A percentile compares a stretch with the other conserved stretches of the same genome.
Conservation (phyloP, 2,888 invertebrate genomes). For the Gari tellinella region DNA sequence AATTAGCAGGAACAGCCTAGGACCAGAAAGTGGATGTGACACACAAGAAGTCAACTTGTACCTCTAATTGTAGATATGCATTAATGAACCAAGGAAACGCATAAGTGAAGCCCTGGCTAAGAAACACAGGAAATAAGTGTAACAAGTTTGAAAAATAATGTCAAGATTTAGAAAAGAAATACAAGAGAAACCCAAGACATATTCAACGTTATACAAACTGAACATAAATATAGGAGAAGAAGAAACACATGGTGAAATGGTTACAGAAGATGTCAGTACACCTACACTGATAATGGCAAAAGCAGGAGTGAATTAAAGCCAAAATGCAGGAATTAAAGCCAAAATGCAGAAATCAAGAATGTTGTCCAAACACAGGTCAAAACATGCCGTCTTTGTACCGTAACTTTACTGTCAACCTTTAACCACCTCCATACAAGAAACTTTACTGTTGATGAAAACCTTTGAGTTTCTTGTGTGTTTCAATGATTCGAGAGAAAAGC, state of each 20-base stretch:
- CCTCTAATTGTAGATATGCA: conserved; percentile 13
- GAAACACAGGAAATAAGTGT: conserved; percentile 11
- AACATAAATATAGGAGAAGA: not conserved
- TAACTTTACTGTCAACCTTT: too few species aligned
- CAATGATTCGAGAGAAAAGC: too few species aligned
- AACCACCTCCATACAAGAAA: too few species aligned
- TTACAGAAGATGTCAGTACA: too few species aligned
- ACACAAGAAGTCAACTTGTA: not conserved
- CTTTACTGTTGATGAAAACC: too few species aligned
- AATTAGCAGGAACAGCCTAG: not conserved
- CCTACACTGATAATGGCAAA: conserved; percentile 5
- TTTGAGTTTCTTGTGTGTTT: too few species aligned
- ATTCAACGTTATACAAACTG: conserved; percentile 7
- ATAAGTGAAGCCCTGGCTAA: conserved; percentile 10
- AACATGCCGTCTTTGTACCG: too few species aligned
- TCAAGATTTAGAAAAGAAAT: conserved; percentile 9
- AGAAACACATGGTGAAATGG: too few species aligned
- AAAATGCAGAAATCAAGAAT: conserved; percentile 18
- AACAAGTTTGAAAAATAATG: conserved; percentile 10
- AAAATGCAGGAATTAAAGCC: conserved; percentile 17
- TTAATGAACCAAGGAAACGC: conserved; percentile 26
- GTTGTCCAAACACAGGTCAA: conserved; percentile 19
- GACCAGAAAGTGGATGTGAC: conserved; percentile 18
- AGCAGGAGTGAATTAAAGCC: conserved; percentile 5
- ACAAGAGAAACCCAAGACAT: not conserved